Evolutionary conservation across 1,140 invertebrate species (phyloP).

Genomic region (Bombus polaris): DNA sequence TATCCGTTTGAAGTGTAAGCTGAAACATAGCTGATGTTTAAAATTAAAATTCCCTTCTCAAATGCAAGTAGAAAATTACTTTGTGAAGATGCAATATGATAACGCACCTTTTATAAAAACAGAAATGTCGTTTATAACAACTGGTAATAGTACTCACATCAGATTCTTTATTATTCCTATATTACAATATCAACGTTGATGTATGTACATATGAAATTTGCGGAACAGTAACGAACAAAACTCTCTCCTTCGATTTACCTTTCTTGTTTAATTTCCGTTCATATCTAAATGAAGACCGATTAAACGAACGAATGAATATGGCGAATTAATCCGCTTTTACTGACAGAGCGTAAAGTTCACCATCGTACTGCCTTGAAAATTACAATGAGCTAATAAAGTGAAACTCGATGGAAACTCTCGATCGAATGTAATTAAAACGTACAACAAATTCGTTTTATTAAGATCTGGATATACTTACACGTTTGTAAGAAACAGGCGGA

Average conservation of each 20-base stretch:
- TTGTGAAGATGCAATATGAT: too few relatives aligned
- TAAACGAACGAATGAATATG: not conserved
- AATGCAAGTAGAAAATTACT: too few relatives aligned
- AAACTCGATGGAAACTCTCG: not conserved
- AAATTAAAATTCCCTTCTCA: too few relatives aligned
- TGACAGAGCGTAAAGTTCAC: not conserved
- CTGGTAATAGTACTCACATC: too few relatives aligned
- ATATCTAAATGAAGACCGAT: not conserved
- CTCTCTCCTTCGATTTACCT: not conserved
- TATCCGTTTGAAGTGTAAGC: too few relatives aligned
- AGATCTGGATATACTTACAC: not conserved
- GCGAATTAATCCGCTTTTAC: not conserved
- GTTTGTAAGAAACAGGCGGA: not conserved
- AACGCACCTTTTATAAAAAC: too few relatives aligned
- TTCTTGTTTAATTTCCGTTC: not conserved
- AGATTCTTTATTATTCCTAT: too few relatives aligned
- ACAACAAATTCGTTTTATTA: not conserved
- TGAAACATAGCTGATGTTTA: too few relatives aligned
- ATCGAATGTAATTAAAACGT: conserved; percentile 8
- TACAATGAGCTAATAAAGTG: not conserved
- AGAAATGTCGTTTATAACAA: too few relatives aligned
- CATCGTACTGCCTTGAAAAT: not conserved
- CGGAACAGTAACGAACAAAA: not conserved
- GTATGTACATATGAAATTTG: too few relatives aligned
- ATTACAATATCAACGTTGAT: too few relatives aligned